phyloP scores from a whole-genome alignment of 2,888 invertebrate species.

The Pachycephus smyrnensis region DNA sequence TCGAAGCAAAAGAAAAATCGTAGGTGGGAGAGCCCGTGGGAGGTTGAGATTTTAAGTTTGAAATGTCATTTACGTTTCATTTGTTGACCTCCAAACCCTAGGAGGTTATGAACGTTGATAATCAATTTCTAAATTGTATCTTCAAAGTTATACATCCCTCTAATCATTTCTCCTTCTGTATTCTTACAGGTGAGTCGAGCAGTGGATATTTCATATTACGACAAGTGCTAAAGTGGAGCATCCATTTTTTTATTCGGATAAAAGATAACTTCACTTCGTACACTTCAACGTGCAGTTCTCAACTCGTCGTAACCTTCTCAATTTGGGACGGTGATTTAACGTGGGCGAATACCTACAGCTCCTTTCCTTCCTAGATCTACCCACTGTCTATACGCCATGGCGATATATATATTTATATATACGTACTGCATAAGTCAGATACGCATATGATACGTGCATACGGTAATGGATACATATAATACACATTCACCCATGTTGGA shows the following conservation, averaged over 20 bases:
- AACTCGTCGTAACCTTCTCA: not conserved
- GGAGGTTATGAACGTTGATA: not conserved
- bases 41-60: not conserved
- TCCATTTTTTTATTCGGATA: not conserved
- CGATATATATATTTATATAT: not conserved
- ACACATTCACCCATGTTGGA: not conserved
- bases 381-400: not conserved
- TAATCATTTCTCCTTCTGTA: not conserved
- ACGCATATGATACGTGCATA: not conserved
- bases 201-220: not conserved
- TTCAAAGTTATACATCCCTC: not conserved
- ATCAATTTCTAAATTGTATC: not conserved
- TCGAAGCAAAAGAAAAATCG: not conserved
- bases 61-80: not conserved
- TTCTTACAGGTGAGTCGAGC: too few relatives aligned
- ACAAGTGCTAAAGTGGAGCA: not conserved
- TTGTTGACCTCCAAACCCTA: not conserved
- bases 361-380: constrained; percentile 9
- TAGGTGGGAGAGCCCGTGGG: not conserved
- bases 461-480: not conserved
- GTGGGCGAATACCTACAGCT: not conserved
- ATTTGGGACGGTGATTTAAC: constrained; percentile 6
- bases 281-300: not conserved
- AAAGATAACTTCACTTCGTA: not conserved
- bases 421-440: not conserved